Evolutionary conservation across 2,888 invertebrate genomes (phyloP), one percentile per base, ranked within the genome.

Genomic region (Cephonodes hylas): DNA sequence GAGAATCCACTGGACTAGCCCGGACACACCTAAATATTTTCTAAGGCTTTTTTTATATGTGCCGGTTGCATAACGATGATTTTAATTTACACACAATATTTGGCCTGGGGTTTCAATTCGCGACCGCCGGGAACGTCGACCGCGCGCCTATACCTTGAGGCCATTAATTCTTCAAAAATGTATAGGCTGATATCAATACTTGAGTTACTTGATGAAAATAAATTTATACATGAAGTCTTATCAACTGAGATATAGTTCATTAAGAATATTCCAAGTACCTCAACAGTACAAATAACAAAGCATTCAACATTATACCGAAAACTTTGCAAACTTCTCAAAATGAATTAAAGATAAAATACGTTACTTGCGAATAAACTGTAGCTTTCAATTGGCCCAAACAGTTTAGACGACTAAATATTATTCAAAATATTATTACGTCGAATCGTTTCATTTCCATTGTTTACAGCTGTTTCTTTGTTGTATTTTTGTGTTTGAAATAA

Each of bases 271-370:
- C 10, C 27, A 27, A 27, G 18, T 18, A 53, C 3, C 45, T 10
- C 8, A 53, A 25, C 46, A 20, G 25, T 15, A 27, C 18, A 44
- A 18, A 44, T 27, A 42, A 45, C 45, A 59, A 31, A 22, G 20
- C 31, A 53, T 53, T 18, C 27, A 0, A n/a, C n/a, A n/a, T 59
- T 46, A n/a, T 34, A 46, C 22, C 45, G 20, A n/a, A 8, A 45
- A 45, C 31, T 59, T 59, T 20, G 13, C 20, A n/a, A 59, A 25
- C 58, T 42, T 42, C 25, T 31, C 20, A 22, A 45, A 59, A 59
- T 45, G 34, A 59, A 59, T 59, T 59, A 44, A 7, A 31, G 31
- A 59, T 46, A 25, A 58, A 46, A 34, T 59, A 59, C 31, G 57
- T 31, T 20, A 31, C 59, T 59, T 59, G 45, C 18, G 59, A 59